Base-by-base conservation (phyloP, 2,888 invertebrate genomes). In the Rotaria socialis region DNA sequence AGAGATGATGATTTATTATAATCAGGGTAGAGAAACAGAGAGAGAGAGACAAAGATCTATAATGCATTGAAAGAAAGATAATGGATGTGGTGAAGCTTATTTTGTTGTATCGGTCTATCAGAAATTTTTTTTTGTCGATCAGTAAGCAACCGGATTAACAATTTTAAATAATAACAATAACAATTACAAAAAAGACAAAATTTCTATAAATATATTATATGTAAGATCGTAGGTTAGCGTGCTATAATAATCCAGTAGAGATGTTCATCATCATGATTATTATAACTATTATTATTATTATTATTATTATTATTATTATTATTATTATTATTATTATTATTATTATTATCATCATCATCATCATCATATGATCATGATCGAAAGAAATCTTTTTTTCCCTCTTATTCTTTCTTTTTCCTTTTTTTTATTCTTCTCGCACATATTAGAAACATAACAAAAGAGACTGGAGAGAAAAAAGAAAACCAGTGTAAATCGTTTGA, bases 401-500 rank as follows among this genome's bases (percentile, higher is more conserved):
- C 0, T 67, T n/a, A 19, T 67, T 5, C 35, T 19, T 67, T 24
- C 35, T 35, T 27, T 41, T 67, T 24, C 35, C 35, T 41, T 67
- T 14, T 35, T 67, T 67, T 67, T 67, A 67, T 67, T 67, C 67
- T 67, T 67, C 16, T 67, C 14, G 67, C 67, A 67, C 67, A 35
- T 67, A 67, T 67, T 67, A 35, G 67, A 67, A 67, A 35, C 67
- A 67, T 67, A 43, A 80, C n/a, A 80, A 80, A 80, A 80, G 43
- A 41, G 35, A 35, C 67, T 67, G 19, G 47, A n/a, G 47, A 43
- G n/a, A 80, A 24, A 47, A 47, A 80, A 80, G 47, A 80, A 80
- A 80, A 80, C 47, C 47, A 47, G n/a, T 80, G 22, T 43, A n/a
- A 80, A 80, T 80, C 43, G 47, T 24, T 43, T 47, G 47, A 11